Base-by-base conservation (phyloP, 2,113 vertebrate genomes). In the Lampris megalopsis region DNA sequence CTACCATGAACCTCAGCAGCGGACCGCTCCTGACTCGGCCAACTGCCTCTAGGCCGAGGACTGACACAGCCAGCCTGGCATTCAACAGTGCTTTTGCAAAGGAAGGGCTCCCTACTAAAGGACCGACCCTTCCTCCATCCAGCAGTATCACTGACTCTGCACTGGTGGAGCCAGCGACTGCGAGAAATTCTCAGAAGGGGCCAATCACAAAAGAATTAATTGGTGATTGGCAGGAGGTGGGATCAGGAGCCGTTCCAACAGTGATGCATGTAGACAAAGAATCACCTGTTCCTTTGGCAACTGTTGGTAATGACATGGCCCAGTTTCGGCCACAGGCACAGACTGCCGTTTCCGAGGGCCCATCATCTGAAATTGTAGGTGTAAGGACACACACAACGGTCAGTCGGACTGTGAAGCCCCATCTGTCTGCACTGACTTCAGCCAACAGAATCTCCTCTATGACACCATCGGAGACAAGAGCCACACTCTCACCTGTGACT, bases 11-110 rank as follows among this genome's bases (percentile, higher is more conserved):
- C 10, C 73, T 76, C 49, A 87, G 72, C 66, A 83, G 49, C 2
- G 76, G 71, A 43, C 59, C 72, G 40, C 7, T 77, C 70, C 49
- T 57, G 65, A 74, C 74, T 42, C 73, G 75, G 54, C 63, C 83
- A 11, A 83, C 81, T 50, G 67, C 63, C 37, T 76, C 85, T 59
- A 84, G 86, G 72, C 68, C 86, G n/a, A 88, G 87, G 73, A 91
- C 88, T 38, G 92, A 90, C 48, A 88, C 75, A 40, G 86, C 83
- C 4, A 76, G 78, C n/a, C 82, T 89, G 71, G 63, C 58, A 24
- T 11, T 79, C 2, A 83, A 4, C 7, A 65, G 79, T 61, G 71
- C 69, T 42, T 56, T 64, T 8, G 43, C 38, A 69, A 89, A 66
- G 35, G 52, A 37, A 40, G 62, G 74, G 10, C 8, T 37, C 36